phyloP scores from a whole-genome alignment of 2,113 vertebrate genomes.

The Tautogolabrus adspersus region DNA sequence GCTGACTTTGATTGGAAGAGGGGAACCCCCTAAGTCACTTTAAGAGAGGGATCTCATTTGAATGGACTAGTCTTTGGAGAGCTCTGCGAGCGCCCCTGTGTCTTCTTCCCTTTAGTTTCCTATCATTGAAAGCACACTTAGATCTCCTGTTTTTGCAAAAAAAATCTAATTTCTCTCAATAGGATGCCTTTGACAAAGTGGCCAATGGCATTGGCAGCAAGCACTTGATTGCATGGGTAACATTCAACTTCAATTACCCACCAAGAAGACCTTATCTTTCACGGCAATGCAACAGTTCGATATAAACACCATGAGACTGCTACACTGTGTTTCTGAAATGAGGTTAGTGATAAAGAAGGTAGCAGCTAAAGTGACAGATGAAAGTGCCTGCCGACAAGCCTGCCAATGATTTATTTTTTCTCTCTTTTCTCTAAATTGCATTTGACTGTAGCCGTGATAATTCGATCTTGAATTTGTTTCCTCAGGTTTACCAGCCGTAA shows the following conservation, averaged over 20 bases:
- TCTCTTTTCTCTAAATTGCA: slow-evolving; percentile 47
- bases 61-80: too few relatives aligned
- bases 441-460: slow-evolving; percentile 50
- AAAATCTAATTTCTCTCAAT: slow-evolving; percentile 38
- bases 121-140: slow-evolving; percentile 29
- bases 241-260: slow-evolving; percentile 55
- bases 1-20: too few relatives aligned
- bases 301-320: slow-evolving; percentile 53
- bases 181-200: slow-evolving; percentile 8
- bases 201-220: neutral
- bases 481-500: neutral
- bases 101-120: slow-evolving; percentile 15
- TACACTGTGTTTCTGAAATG: slow-evolving; percentile 23
- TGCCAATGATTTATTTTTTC: slow-evolving; percentile 8
- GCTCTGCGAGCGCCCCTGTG: too few relatives aligned
- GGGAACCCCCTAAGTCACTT: too few relatives aligned
- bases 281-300: slow-evolving; percentile 42
- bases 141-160: slow-evolving; percentile 19
- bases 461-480: slow-evolving; percentile 60
- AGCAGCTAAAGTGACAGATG: slow-evolving; percentile 20
- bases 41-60: too few relatives aligned
- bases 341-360: slow-evolving; percentile 39
- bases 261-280: slow-evolving; percentile 38
- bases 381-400: slow-evolving; percentile 43
- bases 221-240: slow-evolving; percentile 16